These are phyloP conservation scores for Callimorpha dominula DNA, from an alignment of 2,888 invertebrate species.

Conservation along the genomic window DNA sequence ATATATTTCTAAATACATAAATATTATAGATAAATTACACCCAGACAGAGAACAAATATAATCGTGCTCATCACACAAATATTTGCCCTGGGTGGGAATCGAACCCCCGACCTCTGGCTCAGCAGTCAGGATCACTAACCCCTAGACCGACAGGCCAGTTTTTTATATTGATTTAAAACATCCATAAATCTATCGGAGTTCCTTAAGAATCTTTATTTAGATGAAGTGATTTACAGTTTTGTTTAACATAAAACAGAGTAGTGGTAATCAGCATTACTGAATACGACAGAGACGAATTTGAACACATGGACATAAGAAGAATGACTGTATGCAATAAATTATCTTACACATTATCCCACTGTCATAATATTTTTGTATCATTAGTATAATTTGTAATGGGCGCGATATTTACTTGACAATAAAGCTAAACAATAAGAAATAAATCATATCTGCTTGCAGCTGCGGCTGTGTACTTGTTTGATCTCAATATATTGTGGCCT, in stretches of 20 bases:
- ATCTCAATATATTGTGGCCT: no score
- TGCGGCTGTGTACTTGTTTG: background rate
- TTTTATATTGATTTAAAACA: background rate
- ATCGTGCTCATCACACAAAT: no score
- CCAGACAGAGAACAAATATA: no score
- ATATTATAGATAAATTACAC: no score
- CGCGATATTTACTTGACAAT: no score
- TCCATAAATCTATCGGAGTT: background rate
- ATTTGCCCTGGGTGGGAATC: no score
- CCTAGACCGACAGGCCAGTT: background rate
- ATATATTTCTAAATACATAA: no score
- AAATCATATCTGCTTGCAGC: no score
- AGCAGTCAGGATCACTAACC: no score
- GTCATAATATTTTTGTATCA: background rate
- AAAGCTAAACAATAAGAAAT: no score
- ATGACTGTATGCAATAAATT: background rate
- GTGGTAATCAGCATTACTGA: background rate
- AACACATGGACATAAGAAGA: background rate
- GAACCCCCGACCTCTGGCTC: no score
- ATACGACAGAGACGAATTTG: conserved; percentile 2
- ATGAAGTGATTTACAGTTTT: background rate
- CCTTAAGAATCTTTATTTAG: background rate
- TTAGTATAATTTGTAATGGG: background rate
- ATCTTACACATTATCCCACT: no score
- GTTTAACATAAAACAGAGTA: background rate